Base-by-base conservation (phyloP, 2,113 vertebrate genomes). In the Andinoacara biseriatus region DNA sequence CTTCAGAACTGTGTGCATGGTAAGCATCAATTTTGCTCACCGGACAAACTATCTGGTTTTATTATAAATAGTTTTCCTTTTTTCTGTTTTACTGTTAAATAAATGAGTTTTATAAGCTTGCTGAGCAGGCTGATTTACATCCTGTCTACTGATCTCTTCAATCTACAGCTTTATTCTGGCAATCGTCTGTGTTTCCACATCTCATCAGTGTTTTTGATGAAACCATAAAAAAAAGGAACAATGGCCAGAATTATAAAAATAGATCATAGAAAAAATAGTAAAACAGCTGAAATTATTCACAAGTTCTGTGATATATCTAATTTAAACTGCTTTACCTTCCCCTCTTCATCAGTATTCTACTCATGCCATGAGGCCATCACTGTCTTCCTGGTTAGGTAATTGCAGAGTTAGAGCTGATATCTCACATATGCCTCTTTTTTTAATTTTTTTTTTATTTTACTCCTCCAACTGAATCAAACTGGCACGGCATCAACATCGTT, bases 331-430 rank as follows among this genome's bases (percentile, higher is more conserved):
- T 7, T 74, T 49, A 24, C 17, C 11, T 29, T 11, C 11, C 59
- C 20, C 49, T 31, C 67, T 63, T 22, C 79, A 87, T 88, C 80
- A 33, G 75, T 84, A 84, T 80, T 90, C 82, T 56, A 3, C 56
- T 74, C 58, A 38, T 24, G 63, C 20, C 26, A 49, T 40, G 65
- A 5, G 75, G 65, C 81, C 26, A 15, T 74, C 56, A 5, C 63
- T 43, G 43, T 78, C 76, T 83, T 35, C 38, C 62, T 29, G 33
- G 67, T 88, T 75, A 18, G 75, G 82, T 84, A 82, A 87, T 84
- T 84, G 78, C 86, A 69, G 78, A 43, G 59, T 92, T 85, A 86
- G 81, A 61, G 10, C 26, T 59, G 78, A 74, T 84, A 59, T 74
- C 80, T 83, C 78, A 60, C 67, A 72, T 17, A 54, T 8, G 72